Evolutionary conservation across 2,888 invertebrate species (phyloP).

Genomic region (Peribatodes rhomboidaria): DNA sequence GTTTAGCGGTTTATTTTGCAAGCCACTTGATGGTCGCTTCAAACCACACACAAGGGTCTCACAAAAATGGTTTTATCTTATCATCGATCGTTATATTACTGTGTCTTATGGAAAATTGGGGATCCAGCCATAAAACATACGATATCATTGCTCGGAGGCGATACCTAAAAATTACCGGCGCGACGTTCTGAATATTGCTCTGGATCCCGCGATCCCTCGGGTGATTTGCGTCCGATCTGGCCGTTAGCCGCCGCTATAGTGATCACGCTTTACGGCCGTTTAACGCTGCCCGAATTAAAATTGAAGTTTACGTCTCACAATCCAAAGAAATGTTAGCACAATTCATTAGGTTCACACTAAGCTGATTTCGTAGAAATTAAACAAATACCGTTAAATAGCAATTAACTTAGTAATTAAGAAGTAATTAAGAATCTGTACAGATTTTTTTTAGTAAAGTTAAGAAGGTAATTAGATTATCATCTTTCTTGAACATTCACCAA

Average conservation of each 20-base stretch:
- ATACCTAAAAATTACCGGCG: conserved; percentile 27
- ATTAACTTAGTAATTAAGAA: neutral
- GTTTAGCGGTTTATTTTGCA: neutral
- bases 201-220: conserved; percentile 25
- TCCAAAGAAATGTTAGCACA: neutral
- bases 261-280: conserved; percentile 20
- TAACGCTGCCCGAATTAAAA: conserved; percentile 11
- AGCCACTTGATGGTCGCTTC: neutral
- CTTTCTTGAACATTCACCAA: conserved; percentile 7
- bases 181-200: conserved; percentile 15
- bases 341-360: neutral
- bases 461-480: neutral
- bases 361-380: neutral
- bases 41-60: neutral
- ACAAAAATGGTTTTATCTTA: conserved; percentile 11
- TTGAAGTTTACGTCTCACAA: conserved; percentile 7
- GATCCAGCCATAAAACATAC: conserved; percentile 23
- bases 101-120: conserved; percentile 21
- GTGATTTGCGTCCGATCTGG: conserved; percentile 28
- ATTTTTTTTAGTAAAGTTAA: neutral
- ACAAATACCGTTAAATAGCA: neutral
- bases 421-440: neutral
- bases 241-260: conserved; percentile 20
- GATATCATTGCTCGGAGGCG: conserved; percentile 24
- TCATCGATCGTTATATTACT: conserved; percentile 11